Evolutionary conservation across 2,113 vertebrate genomes (phyloP).

Genomic region (Elanoides forficatus): DNA sequence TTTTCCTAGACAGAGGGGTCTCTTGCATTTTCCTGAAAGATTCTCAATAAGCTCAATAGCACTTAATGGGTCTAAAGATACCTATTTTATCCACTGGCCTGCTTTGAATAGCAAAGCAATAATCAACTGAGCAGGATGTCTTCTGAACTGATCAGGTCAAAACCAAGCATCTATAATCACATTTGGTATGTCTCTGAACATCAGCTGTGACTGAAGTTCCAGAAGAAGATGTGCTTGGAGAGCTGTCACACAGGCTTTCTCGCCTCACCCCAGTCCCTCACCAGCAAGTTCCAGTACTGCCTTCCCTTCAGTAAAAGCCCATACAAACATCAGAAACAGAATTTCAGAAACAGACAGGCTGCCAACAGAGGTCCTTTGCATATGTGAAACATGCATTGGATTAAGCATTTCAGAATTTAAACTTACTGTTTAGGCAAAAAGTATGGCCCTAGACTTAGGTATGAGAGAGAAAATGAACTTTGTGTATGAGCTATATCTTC

Average conservation of each 20-base stretch:
- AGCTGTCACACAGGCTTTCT: background rate
- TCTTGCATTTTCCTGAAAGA: background rate
- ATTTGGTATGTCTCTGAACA: background rate
- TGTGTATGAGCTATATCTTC: background rate
- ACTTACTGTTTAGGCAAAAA: background rate
- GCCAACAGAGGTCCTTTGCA: background rate
- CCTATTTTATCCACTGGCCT: background rate
- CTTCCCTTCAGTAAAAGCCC: background rate
- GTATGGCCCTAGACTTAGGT: background rate
- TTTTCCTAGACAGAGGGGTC: background rate
- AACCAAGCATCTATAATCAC: background rate
- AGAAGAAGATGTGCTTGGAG: background rate
- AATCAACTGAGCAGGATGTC: background rate
- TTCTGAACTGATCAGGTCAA: background rate
- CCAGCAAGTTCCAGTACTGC: background rate
- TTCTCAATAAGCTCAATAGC: background rate
- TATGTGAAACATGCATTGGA: background rate
- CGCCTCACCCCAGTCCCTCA: fast-evolving
- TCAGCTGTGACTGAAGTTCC: background rate
- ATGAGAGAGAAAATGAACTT: background rate
- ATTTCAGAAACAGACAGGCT: background rate
- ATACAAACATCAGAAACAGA: background rate
- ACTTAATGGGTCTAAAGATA: background rate
- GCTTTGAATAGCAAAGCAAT: background rate
- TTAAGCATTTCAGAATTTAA: background rate